Percentiles rank a stretch among this genome's conserved stretches.
Evolutionary conservation across 2,113 vertebrate genomes (phyloP).

Genomic region (Athene noctua): DNA sequence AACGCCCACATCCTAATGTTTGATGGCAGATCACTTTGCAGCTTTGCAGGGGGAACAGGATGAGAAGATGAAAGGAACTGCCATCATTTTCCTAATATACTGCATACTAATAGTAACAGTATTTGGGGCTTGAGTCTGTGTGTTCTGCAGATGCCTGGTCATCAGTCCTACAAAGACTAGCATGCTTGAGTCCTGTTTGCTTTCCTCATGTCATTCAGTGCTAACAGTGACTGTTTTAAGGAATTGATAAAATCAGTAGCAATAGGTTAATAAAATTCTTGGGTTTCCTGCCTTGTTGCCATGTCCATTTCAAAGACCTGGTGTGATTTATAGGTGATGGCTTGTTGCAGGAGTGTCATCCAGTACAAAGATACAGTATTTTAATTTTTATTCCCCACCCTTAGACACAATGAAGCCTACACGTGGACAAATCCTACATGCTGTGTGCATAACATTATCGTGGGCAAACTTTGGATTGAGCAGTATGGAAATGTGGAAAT

Average conservation of each 20-base stretch:
- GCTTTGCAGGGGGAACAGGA: neutral
- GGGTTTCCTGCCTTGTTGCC: neutral
- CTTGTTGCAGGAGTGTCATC: neutral
- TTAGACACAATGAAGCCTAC: slow-evolving; percentile 91
- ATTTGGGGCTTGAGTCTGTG: neutral
- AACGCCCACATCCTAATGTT: neutral
- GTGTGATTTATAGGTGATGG: neutral
- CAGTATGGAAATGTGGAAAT: slow-evolving; percentile 97
- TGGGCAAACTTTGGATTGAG: slow-evolving; percentile 98
- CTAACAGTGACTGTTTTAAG: neutral
- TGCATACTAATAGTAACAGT: neutral
- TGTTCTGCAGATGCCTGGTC: neutral
- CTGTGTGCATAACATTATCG: slow-evolving; percentile 97
- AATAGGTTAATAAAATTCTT: neutral
- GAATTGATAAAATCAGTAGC: neutral
- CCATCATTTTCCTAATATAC: rapidly evolving
- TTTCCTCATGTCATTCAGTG: neutral
- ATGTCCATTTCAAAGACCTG: neutral
- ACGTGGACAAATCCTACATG: slow-evolving; percentile 98
- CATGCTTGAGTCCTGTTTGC: neutral
- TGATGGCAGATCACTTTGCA: neutral
- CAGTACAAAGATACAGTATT: neutral
- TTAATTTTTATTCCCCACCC: neutral
- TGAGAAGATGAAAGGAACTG: neutral
- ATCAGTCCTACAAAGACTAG: neutral